phyloP scores from a whole-genome alignment of 2,888 invertebrate genomes.

The Amphipoea lucens region DNA sequence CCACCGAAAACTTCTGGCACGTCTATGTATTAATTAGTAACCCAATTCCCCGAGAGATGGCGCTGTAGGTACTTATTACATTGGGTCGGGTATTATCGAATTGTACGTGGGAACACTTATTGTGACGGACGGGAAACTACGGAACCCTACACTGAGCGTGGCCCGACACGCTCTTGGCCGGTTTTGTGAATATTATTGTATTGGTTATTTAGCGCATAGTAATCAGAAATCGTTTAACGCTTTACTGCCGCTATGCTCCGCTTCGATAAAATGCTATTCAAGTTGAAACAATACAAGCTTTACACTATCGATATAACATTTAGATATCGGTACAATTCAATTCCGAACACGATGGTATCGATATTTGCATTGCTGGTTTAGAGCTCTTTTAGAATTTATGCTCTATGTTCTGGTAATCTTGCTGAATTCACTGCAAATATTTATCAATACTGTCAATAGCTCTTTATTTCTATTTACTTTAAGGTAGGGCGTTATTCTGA shows the following conservation, averaged over 20 bases:
- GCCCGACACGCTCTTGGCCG: no score
- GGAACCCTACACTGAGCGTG: no score
- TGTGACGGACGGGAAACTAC: no score
- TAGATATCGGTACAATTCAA: slow-evolving; percentile 40
- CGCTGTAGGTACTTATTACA: no score
- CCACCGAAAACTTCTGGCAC: no score
- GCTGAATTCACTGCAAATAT: not conserved
- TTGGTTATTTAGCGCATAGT: slow-evolving; percentile 4
- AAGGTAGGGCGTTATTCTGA: not conserved
- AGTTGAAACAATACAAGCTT: slow-evolving; percentile 37
- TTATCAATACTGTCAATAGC: not conserved
- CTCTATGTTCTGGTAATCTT: slow-evolving; percentile 16
- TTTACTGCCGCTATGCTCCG: slow-evolving; percentile 19
- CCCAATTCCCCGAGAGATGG: no score
- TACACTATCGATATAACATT: slow-evolving; percentile 29
- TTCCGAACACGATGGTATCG: slow-evolving; percentile 22
- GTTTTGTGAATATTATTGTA: not conserved
- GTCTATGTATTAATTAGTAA: no score
- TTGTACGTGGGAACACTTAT: no score
- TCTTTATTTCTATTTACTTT: not conserved
- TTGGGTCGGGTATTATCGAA: no score
- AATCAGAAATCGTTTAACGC: slow-evolving; percentile 19
- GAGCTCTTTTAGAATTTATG: slow-evolving; percentile 8
- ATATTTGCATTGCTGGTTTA: slow-evolving; percentile 21
- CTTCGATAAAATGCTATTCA: slow-evolving; percentile 43